A percentile compares a stretch with the other conserved stretches of the same genome.
Evolutionary conservation across 2,113 vertebrate species (phyloP).

Genomic region (Pitta sordida): DNA sequence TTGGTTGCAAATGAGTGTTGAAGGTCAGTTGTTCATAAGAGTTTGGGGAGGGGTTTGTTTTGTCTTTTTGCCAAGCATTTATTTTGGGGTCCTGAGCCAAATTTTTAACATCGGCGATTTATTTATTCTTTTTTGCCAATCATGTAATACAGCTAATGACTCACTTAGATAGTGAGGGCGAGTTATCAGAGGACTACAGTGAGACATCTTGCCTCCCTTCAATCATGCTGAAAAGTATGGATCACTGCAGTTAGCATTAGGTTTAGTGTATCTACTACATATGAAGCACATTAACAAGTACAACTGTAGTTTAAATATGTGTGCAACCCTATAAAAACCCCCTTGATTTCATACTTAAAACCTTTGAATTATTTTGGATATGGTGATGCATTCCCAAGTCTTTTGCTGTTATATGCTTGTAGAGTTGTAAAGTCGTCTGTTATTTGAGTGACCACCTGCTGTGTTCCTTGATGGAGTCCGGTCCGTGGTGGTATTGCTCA

Average conservation of each 20-base stretch:
- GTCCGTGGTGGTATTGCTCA: background rate
- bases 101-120: background rate
- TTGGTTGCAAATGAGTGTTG: slow-evolving; percentile 55
- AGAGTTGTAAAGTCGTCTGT: slow-evolving; percentile 25
- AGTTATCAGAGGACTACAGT: background rate
- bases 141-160: background rate
- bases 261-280: background rate
- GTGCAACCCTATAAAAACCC: background rate
- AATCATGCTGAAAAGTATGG: background rate
- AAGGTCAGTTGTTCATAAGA: slow-evolving; percentile 36
- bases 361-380: slow-evolving; percentile 10
- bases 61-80: slow-evolving; percentile 23
- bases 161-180: background rate
- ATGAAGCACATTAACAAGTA: background rate
- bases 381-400: slow-evolving; percentile 52
- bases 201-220: slow-evolving; percentile 23
- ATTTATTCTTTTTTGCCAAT: slow-evolving; percentile 37
- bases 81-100: slow-evolving; percentile 25
- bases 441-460: slow-evolving; percentile 1
- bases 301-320: background rate
- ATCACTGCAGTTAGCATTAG: background rate
- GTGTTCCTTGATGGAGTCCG: background rate
- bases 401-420: slow-evolving; percentile 34
- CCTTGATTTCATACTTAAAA: slow-evolving; percentile 18
- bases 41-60: background rate